Conservation (phyloP, 2,888 invertebrate genomes). For the Drosophila tripunctata region DNA sequence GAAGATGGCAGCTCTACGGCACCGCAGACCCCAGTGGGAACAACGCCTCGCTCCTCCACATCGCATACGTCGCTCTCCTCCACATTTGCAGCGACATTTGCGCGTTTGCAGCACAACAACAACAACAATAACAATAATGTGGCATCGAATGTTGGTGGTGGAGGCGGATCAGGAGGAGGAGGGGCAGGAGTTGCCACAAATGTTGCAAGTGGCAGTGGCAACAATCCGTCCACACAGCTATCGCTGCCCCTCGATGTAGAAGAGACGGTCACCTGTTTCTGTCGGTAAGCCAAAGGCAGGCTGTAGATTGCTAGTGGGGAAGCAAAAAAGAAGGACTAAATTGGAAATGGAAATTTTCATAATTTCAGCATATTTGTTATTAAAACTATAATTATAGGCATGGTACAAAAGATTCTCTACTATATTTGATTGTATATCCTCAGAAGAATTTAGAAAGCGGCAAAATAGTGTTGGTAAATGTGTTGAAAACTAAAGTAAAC, state of each 20-base stretch:
- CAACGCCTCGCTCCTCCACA: slow-evolving; percentile 57
- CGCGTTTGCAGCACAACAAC: slow-evolving; percentile 67
- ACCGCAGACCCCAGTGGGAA: slow-evolving; percentile 71
- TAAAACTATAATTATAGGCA: too few relatives aligned
- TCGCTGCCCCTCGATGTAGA: slow-evolving; percentile 88
- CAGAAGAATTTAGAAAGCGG: too few relatives aligned
- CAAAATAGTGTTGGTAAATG: too few relatives aligned
- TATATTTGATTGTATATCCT: too few relatives aligned
- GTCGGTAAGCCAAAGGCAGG: slow-evolving; percentile 87
- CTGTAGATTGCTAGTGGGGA: neutral
- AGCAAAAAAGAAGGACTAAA: neutral
- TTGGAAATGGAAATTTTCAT: neutral
- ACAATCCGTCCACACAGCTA: slow-evolving; percentile 63
- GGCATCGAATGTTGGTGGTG: slow-evolving; percentile 27
- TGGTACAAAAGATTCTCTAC: too few relatives aligned
- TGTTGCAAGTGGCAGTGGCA: slow-evolving; percentile 14
- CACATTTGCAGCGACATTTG: slow-evolving; percentile 77
- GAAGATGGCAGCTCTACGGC: slow-evolving; percentile 71
- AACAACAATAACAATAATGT: slow-evolving; percentile 17
- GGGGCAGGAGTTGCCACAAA: neutral
- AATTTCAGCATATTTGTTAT: too few relatives aligned
- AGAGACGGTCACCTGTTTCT: slow-evolving; percentile 91
- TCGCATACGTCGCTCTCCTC: slow-evolving; percentile 68
- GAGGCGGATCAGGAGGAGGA: slow-evolving; percentile 13
- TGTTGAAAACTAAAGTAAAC: too few relatives aligned